Evolutionary conservation across 1,140 invertebrate genomes (phyloP).

Genomic region (Ooceraea biroi): DNA sequence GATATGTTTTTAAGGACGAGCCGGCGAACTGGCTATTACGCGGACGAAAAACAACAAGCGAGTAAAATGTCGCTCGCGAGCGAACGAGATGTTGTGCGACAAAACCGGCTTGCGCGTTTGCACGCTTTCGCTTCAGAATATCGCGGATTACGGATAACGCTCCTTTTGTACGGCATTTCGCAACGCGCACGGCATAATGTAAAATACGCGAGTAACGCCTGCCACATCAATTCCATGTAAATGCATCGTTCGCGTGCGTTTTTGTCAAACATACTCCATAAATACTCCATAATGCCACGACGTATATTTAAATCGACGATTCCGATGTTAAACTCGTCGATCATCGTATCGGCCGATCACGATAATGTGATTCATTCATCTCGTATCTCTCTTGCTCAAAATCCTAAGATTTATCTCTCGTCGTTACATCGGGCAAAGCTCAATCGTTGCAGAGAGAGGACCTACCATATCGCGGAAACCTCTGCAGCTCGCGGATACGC

Average conservation of each 20-base stretch:
- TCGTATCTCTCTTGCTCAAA: background rate
- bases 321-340: background rate
- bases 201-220: slow-evolving; percentile 40
- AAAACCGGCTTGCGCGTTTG: slow-evolving; percentile 11
- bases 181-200: slow-evolving; percentile 40
- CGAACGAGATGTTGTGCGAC: slow-evolving; percentile 13
- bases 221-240: slow-evolving; percentile 44
- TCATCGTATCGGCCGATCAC: background rate
- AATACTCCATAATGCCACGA: slow-evolving; percentile 14
- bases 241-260: slow-evolving; percentile 24
- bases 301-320: background rate
- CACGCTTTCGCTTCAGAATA: slow-evolving; percentile 9
- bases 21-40: slow-evolving; percentile 8
- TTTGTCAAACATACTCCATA: background rate
- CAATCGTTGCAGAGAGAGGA: background rate
- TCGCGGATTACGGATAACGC: slow-evolving; percentile 37
- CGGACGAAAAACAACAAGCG: slow-evolving; percentile 9
- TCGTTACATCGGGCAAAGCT: background rate
- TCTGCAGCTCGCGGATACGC: no score
- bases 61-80: slow-evolving; percentile 23
- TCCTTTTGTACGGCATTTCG: slow-evolving; percentile 20
- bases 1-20: background rate
- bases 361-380: background rate
- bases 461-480: no score
- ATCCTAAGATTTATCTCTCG: background rate